Evolutionary conservation across 2,113 vertebrate species (phyloP), one percentile per base, ranked within the genome.

Genomic region (Mungos mungo): DNA sequence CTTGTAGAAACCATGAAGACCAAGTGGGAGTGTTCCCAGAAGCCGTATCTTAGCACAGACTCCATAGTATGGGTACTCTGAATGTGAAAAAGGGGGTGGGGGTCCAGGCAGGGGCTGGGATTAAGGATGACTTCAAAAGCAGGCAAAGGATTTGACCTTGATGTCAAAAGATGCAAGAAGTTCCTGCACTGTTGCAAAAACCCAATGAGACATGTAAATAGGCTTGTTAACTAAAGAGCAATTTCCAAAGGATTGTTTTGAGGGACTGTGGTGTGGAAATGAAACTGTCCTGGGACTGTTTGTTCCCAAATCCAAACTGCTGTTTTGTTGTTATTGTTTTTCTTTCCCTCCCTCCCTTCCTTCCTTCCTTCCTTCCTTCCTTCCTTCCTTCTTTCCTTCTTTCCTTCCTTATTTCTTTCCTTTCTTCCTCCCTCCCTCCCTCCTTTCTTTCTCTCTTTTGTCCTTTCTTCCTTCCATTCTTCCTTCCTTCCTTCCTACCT

Each of bases 271-370:
- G 54, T 93, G 45, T 96, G 74, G 95, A 93, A 96, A 89, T 57
- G 47, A 86, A 93, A 95, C 83, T 97, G 81, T 98, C 95, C 88
- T 95, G 87, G 93, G 69, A 94, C 50, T 79, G 60, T 97, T 97
- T 93, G 95, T 97, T 95, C 96, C 94, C 93, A 79, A 90, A 33
- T 94, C 27, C 74, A 95, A 93, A 93, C n/a, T 95, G 85, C 68
- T 95, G 50, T 35, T 41, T 14, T 93, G 88, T 90, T 87, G 41
- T 41, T 41, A 41, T 63, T 23, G 52, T 57, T 82, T 35, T 8
- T 65, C 63, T 25, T 29, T 25, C 63, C 10, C 12, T n/a, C 4
- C 16, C 35, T 23, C 65, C 10, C 38, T 47, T 19, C 2, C 57
- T 13, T 3, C 72, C 79, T 54, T 10, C 45, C 45, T 7, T 31